Evolutionary conservation across 2,113 vertebrate genomes (phyloP), one percentile per base, ranked within the genome.

Genomic region (Delphinapterus leucas): DNA sequence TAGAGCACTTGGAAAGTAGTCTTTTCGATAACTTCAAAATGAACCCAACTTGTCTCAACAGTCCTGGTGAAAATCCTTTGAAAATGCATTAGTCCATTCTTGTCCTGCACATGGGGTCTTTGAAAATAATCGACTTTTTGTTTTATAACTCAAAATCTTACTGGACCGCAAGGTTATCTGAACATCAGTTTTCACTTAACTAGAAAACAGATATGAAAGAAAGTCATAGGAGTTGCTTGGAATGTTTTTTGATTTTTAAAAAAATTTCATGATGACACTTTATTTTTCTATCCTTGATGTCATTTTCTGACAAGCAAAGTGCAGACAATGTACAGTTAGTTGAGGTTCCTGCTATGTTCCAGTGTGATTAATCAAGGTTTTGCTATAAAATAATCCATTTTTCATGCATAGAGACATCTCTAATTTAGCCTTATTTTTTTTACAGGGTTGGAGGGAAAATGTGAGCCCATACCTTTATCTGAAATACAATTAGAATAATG

Each of bases 401-500:
- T 90, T 95, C 83, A 97, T 92, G 60, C 58, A 71, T 38, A 71
- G 28, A 84, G 63, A 68, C 53, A 95, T 93, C 53, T 93, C 70
- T 93, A 97, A 95, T 71, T 96, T 93, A 95, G 96, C 17, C 36
- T 76, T 87, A n/a, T 85, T 90, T 81, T 31, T 79, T 89, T 60
- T 63, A 88, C 17, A 96, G 65, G 76, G 77, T 94, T 94, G 95
- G 74, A 84, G 41, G 58, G 60, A 97, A 93, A 96, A 60, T 58
- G 86, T 92, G 76, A 95, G 80, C 77, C 67, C 71, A 47, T 96
- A 96, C 68, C 96, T 96, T 97, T 96, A 96, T 87, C 92, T 97
- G 97, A 98, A 98, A 97, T 97, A 96, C 80, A 97, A 93, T 97
- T 97, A 94, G 61, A 98, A 95, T 97, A 97, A 97, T 97, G 95